These are phyloP conservation scores for Automeris io DNA, from an alignment of 2,888 invertebrate genomes.

Conservation along the genomic window DNA sequence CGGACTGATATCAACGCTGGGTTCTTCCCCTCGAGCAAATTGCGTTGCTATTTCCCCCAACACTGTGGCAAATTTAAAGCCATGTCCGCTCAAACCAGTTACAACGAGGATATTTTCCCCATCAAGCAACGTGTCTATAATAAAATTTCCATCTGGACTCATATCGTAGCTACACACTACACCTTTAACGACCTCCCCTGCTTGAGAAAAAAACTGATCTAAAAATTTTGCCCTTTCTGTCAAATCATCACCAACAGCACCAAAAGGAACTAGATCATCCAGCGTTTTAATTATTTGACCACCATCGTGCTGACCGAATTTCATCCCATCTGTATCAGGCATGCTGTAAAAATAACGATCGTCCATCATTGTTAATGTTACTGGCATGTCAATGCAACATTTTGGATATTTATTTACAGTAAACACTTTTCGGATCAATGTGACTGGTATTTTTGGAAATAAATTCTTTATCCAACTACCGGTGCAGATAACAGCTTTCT, in stretches of 20 bases:
- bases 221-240: constrained; percentile 3
- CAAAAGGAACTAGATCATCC: constrained; percentile 2
- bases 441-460: constrained; percentile 5
- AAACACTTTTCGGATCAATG: constrained; percentile 4
- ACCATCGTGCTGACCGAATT: constrained; percentile 7
- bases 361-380: background rate
- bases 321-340: constrained; percentile 5
- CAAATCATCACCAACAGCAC: background rate
- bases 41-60: constrained; percentile 7
- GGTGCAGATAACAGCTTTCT: constrained; percentile 3
- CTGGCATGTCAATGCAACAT: constrained; percentile 1
- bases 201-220: background rate
- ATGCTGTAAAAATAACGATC: constrained; percentile 1
- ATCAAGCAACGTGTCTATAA: constrained; percentile 3
- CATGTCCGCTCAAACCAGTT: constrained; percentile 5
- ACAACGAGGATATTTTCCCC: constrained; percentile 7
- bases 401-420: constrained; percentile 4
- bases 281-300: constrained; percentile 1
- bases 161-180: constrained; percentile 9
- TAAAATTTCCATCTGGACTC: constrained; percentile 11
- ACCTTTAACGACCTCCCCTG: background rate
- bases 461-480: constrained; percentile 8
- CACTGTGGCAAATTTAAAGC: constrained; percentile 4
- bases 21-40: constrained; percentile 3
- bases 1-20: background rate